Percentiles rank a stretch among this genome's conserved stretches.
Evolutionary conservation across 2,113 vertebrate genomes (phyloP).

Genomic region (Phylloscopus trochilus): DNA sequence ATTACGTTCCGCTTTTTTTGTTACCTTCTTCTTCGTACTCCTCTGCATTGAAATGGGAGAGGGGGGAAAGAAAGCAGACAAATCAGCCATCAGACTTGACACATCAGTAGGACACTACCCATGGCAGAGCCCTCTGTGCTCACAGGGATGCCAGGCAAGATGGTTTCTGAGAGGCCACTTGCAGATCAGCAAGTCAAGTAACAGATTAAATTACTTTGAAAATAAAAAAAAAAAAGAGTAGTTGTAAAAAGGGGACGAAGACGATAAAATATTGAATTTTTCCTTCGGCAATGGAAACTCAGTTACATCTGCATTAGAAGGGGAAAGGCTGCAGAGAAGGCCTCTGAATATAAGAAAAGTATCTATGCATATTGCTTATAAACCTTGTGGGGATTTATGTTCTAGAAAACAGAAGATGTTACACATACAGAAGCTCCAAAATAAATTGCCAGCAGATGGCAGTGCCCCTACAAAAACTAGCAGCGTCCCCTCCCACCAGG

Average conservation of each 20-base stretch:
- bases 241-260: neutral
- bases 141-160: neutral
- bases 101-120: neutral
- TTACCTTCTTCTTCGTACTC: constrained; percentile 92
- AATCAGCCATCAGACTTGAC: constrained; percentile 7
- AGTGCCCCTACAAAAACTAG: neutral
- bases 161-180: neutral
- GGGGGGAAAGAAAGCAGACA: neutral
- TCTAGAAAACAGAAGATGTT: neutral
- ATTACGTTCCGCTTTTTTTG: constrained; percentile 49
- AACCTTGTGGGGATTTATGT: neutral
- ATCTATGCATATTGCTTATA: neutral
- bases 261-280: rapidly evolving
- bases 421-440: neutral
- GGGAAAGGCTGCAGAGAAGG: neutral
- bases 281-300: neutral
- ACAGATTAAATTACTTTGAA: neutral
- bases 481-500: neutral
- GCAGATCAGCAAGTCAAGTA: neutral
- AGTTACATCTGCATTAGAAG: rapidly evolving
- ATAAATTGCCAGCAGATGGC: constrained; percentile 53
- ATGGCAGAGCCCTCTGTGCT: neutral
- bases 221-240: neutral
- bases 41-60: constrained; percentile 69
- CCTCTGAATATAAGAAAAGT: neutral